A percentile compares a stretch with the other conserved stretches of the same genome.
phyloP scores from a whole-genome alignment of 2,888 invertebrate species.

The Phragmatobia fuliginosa region DNA sequence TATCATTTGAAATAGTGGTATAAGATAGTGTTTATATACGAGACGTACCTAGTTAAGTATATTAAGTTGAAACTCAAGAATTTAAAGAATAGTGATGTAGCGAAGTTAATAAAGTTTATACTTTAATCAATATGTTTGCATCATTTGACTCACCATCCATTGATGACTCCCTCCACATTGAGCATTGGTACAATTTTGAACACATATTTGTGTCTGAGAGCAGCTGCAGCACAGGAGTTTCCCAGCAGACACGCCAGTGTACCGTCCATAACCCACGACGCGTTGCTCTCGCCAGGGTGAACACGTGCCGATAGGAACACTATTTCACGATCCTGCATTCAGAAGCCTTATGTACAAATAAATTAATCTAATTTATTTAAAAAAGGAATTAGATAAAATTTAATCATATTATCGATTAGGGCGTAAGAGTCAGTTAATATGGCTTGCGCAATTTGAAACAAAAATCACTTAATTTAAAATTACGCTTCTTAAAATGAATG shows the following conservation, averaged over 20 bases:
- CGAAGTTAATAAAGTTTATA: conserved; percentile 81
- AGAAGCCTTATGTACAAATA: background rate
- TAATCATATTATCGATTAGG: background rate
- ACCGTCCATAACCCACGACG: conserved; percentile 96
- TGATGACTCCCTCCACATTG: conserved; percentile 95
- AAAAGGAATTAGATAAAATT: background rate
- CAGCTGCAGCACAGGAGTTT: conserved; percentile 84
- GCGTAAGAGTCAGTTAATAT: background rate
- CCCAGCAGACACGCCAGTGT: conserved; percentile 89
- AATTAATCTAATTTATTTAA: background rate
- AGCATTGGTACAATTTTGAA: conserved; percentile 96
- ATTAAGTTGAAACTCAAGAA: conserved; percentile 83
- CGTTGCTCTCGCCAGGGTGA: conserved; percentile 95
- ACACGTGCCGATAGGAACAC: conserved; percentile 93
- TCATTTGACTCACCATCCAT: conserved; percentile 90
- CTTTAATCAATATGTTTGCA: conserved; percentile 60
- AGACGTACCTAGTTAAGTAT: conserved; percentile 83
- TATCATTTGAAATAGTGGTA: conserved; percentile 78
- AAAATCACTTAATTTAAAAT: background rate
- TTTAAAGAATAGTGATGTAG: conserved; percentile 83
- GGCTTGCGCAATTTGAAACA: background rate
- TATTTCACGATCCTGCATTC: conserved; percentile 87
- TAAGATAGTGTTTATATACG: conserved; percentile 83
- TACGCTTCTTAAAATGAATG: no score
- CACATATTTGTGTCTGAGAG: conserved; percentile 90